Evolutionary conservation across 2,113 vertebrate genomes (phyloP), one percentile per base, ranked within the genome.

Genomic region (Calypte anna): DNA sequence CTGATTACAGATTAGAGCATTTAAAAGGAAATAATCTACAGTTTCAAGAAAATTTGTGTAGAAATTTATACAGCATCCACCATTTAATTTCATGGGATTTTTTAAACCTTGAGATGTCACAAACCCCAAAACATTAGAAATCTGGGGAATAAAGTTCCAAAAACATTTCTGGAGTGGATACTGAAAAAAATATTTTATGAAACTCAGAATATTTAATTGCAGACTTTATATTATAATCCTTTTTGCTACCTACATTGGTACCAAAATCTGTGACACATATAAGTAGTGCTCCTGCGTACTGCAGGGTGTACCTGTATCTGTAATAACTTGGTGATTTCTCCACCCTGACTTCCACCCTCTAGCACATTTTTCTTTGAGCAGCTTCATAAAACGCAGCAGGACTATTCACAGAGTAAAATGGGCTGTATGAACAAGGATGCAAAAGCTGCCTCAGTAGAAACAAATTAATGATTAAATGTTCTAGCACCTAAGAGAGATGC

Each of bases 31-130:
- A 51, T 82, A 87, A 61, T 14, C 7, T 61, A 5, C 59, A 70
- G 10, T 58, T 75, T 87, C 28, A 78, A 74, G 53, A 54, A 78
- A 78, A 58, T 38, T 31, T 64, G 19, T 46, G 46, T 51, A 82
- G 50, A 72, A 91, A 73, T n/a, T 44, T 48, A 48, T 23, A 23
- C 25, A 59, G 55, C 9, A 82, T 8, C 16, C 21, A 8, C 38
- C 55, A 59, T 53, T 90, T 17, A 7, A 62, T 66, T 88, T 88
- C 21, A 15, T 31, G 5, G 78, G 50, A 33, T 18, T 58, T 79
- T 81, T 74, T 46, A 80, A 67, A 88, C 28, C 22, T 61, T 74
- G 85, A 74, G 80, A 90, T 77, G 30, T 48, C 51, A 69, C 14
- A 86, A 82, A 62, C 4, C 6, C 46, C 2, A 7, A n/a, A 67